Base-by-base conservation (phyloP, 2,888 invertebrate species). In the Sinopyrophorus schimmeli region DNA sequence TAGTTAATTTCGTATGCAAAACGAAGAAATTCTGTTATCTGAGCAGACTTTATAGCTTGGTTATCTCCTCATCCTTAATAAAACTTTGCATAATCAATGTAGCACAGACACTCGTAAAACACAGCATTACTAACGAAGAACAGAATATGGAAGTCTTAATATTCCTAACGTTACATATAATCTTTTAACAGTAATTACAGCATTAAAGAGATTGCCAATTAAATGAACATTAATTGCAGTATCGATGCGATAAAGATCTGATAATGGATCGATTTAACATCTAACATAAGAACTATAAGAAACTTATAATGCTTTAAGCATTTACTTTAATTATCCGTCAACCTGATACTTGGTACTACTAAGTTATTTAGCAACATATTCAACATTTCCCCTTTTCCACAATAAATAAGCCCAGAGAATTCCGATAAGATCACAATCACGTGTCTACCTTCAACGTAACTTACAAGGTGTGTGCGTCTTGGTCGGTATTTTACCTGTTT, bases 251-350 rank as follows among this genome's bases (percentile, higher is more conserved):
- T 50, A 47, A 31, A 23, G 28, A 52, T 54, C 54, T 43, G 54
- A 54, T 54, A 52, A 54, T 43, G 47, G 34, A 43, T 44, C 37
- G 34, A n/a, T n/a, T n/a, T n/a, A n/a, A n/a, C n/a, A n/a, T 52
- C 46, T 46, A 52, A 37, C 50, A 40, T n/a, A 50, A 47, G 39
- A 32, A 17, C 20, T 43, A 16, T 31, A 28, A 50, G 40, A 31
- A 35, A 31, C 41, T 14, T 17, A 34, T 9, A 38, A 7, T 42
- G 47, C 46, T 41, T 28, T 39, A 47, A 53, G 55, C 54, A 46
- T 55, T 55, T 54, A 55, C 55, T 56, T n/a, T 58, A 56, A 58
- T 58, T 58, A 58, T 58, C 55, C 47, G 44, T 54, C 56, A 54
- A 42, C 41, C 48, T 39, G 43, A 35, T 39, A 40, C 43, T 49